Evolutionary conservation across 2,797 vertebrate genomes (phyloP).

Genomic region (Phalloptychus januarius): DNA sequence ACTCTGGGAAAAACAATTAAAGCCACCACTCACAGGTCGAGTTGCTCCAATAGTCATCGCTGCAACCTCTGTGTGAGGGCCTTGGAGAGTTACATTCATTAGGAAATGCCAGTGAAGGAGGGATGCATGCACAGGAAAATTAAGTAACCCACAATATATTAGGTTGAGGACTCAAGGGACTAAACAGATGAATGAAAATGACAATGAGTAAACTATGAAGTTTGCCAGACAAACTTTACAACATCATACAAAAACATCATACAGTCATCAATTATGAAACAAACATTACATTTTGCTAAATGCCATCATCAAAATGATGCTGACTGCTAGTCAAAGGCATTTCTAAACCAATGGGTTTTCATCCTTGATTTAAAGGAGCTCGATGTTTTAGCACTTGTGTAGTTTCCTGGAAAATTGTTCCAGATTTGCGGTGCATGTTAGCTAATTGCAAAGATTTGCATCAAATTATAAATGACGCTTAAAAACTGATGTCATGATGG

Average conservation of each 20-base stretch:
- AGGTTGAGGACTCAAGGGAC: slow-evolving; percentile 55
- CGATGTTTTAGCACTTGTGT: too few species aligned
- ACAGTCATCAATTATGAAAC: too few species aligned
- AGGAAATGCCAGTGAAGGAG: slow-evolving; percentile 59
- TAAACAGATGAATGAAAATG: slow-evolving; percentile 28
- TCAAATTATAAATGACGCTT: slow-evolving; percentile 16
- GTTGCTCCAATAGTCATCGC: slow-evolving; percentile 70
- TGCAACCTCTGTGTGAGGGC: slow-evolving; percentile 48
- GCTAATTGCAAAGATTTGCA: slow-evolving; percentile 28
- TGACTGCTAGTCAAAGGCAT: too few species aligned
- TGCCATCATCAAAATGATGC: too few species aligned
- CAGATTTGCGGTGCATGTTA: slow-evolving; percentile 24
- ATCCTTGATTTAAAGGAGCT: too few species aligned
- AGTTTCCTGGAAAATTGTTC: too few species aligned
- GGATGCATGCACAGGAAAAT: slow-evolving; percentile 55
- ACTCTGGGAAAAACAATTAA: slow-evolving; percentile 77
- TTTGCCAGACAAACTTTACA: slow-evolving; percentile 26
- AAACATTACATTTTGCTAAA: too few species aligned
- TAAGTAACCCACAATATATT: slow-evolving; percentile 63
- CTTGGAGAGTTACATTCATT: slow-evolving; percentile 67
- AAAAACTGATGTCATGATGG: slow-evolving; percentile 5
- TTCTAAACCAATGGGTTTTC: too few species aligned
- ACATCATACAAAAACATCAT: too few species aligned
- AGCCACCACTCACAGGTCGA: slow-evolving; percentile 59
- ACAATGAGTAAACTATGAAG: slow-evolving; percentile 23